Evolutionary conservation across 1,140 invertebrate species (phyloP).

Genomic region (Solenopsis invicta): DNA sequence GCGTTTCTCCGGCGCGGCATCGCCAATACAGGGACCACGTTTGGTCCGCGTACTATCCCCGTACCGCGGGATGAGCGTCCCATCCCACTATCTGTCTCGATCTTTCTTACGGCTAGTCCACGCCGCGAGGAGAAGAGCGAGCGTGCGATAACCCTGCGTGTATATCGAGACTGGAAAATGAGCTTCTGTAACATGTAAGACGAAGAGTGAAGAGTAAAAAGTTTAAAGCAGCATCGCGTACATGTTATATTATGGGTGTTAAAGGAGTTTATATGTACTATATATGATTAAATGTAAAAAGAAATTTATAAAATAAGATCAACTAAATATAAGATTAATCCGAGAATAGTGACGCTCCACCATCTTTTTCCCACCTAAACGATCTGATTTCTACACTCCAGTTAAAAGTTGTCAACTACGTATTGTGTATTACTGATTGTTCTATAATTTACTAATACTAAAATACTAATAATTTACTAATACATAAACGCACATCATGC

Average conservation of each 20-base stretch:
- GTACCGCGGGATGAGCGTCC: background rate
- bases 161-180: background rate
- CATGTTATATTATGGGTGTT: background rate
- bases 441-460: no score
- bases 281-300: background rate
- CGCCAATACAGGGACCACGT: constrained; percentile 70
- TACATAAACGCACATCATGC: no score
- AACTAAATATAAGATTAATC: no score
- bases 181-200: background rate
- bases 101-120: background rate
- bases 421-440: no score
- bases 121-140: background rate
- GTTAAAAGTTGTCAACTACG: no score
- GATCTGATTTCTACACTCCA: no score
- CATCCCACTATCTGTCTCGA: background rate
- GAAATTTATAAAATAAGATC: background rate
- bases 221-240: background rate
- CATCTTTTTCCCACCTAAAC: no score
- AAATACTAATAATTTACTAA: no score
- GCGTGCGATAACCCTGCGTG: background rate
- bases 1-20: constrained; percentile 77
- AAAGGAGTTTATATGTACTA: background rate
- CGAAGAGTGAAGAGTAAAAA: background rate
- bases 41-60: constrained; percentile 18
- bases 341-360: no score